These are phyloP conservation scores for Scrobipalpa costella DNA, from an alignment of 2,888 invertebrate species.

Conservation along the genomic window DNA sequence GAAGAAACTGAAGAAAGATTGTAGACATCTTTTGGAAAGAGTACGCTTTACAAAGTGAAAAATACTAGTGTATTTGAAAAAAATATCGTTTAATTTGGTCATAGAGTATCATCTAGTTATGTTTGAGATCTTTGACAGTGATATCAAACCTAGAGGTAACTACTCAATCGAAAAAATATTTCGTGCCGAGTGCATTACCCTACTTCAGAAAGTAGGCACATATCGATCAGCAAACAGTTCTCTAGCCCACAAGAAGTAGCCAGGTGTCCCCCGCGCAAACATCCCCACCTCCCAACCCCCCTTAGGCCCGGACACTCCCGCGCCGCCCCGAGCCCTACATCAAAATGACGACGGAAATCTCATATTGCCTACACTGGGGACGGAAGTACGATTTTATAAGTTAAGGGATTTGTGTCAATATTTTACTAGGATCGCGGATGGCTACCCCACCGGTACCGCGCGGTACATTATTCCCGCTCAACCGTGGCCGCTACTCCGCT, in stretches of 20 bases:
- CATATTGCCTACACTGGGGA: conserved; percentile 76
- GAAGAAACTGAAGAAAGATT: too few species aligned
- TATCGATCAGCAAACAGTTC: conserved; percentile 70
- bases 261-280: conserved; percentile 76
- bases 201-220: conserved; percentile 45
- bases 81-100: background rate
- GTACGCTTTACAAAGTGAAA: too few species aligned
- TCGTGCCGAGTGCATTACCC: conserved; percentile 40
- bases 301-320: conserved; percentile 36
- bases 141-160: background rate
- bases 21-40: too few species aligned
- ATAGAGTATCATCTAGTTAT: background rate
- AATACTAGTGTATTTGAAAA: too few species aligned
- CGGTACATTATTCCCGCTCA: conserved; percentile 44
- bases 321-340: conserved; percentile 67
- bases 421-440: conserved; percentile 76
- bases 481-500: conserved; percentile 25
- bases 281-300: conserved; percentile 40
- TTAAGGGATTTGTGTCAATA: conserved; percentile 81
- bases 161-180: conserved; percentile 33
- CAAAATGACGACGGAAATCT: conserved; percentile 78
- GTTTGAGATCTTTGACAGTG: background rate
- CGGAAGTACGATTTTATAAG: conserved; percentile 79
- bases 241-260: conserved; percentile 53
- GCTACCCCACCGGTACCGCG: conserved; percentile 43